phyloP scores from a whole-genome alignment of 2,113 vertebrate species.

The Aramus guarauna region DNA sequence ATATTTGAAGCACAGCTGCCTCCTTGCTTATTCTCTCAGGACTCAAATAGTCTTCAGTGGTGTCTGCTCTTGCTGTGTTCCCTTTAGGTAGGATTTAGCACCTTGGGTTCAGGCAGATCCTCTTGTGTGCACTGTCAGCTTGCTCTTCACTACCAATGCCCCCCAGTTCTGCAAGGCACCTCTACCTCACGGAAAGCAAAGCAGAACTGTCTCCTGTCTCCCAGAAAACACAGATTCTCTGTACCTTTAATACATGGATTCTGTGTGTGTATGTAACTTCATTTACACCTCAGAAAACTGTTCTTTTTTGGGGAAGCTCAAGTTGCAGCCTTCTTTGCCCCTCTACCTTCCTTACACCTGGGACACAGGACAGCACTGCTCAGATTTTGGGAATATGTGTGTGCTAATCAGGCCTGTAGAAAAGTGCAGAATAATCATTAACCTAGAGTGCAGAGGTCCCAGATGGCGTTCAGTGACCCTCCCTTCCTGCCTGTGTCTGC shows the following conservation, averaged over 20 bases:
- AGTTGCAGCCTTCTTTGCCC: neutral
- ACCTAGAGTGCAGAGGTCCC: neutral
- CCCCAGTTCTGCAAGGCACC: neutral
- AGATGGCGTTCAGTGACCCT: fast-evolving
- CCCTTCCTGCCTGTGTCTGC: neutral
- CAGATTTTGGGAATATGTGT: too few species aligned
- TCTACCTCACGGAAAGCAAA: neutral
- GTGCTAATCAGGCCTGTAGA: neutral
- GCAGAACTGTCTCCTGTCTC: neutral
- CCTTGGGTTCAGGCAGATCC: fast-evolving
- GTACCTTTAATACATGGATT: neutral
- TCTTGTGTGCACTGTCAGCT: neutral
- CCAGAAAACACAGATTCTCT: neutral
- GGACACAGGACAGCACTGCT: too few species aligned
- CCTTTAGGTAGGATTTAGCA: neutral
- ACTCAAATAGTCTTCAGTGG: neutral
- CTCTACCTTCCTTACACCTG: fast-evolving
- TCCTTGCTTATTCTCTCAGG: neutral
- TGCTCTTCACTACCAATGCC: neutral
- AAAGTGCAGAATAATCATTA: fast-evolving
- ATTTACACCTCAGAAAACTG: neutral
- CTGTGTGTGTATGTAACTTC: neutral
- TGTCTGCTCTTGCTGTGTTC: neutral
- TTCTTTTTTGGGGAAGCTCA: neutral
- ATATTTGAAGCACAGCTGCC: neutral